Base-by-base conservation (phyloP, 1,140 invertebrate species). In the Drosophila trapezifrons region DNA sequence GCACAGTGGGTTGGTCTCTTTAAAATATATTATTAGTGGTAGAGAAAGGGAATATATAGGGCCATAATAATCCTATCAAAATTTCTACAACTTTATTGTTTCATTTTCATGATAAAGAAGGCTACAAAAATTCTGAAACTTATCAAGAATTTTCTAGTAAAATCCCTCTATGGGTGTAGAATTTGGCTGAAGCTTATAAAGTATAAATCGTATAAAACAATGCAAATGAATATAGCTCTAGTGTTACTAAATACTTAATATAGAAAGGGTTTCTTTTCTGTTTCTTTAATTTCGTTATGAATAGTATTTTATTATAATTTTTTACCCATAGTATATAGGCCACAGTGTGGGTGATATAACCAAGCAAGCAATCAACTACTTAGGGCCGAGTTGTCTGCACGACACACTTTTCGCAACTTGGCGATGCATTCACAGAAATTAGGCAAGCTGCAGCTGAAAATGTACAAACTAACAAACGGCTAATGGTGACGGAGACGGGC, bases 341-440 rank as follows among this genome's bases (percentile, higher is more conserved):
- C 51, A 54, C 51, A 15, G 51, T 54, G 13, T 0, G 2, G 18
- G 13, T 54, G 51, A 37, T 54, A 54, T 54, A 37, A 54, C 32
- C 32, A 22, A 20, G 51, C 51, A 37, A 54, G 51, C 51, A 54
- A 54, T 54, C 63, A 52, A 37, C 27, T 70, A 70, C 65, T 75
- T 75, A 75, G 40, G 57, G 27, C 43, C 27, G 15, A 59, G 43
- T 51, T 27, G 42, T 25, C 22, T 57, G 25, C 43, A 51, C 27
- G 43, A 52, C 25, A 52, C 18, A 52, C 57, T 59, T 59, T 59
- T 52, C 25, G 56, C 56, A 20, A 59, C 57, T 59, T 51, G 27
- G 57, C 43, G 57, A 32, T 51, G 57, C 57, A 59, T 59, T 59
- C 27, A 59, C 43, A 20, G 43, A 51, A 59, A 59, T 59, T 59